These are phyloP conservation scores for Apamea anceps DNA, from an alignment of 2,888 invertebrate species.

Conservation along the genomic window DNA sequence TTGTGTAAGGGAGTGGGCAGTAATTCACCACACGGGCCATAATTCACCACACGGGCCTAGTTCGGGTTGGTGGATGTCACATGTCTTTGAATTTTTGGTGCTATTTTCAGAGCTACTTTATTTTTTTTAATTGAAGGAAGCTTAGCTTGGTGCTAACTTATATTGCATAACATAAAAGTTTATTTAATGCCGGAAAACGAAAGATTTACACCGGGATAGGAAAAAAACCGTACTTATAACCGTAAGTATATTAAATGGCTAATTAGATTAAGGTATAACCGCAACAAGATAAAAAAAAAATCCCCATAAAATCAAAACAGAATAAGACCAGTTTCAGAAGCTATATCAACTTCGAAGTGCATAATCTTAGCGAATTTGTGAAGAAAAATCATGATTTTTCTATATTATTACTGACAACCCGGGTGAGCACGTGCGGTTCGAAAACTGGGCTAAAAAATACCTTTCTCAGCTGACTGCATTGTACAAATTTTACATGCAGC, in stretches of 20 bases:
- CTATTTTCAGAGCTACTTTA: neutral
- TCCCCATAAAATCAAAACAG: neutral
- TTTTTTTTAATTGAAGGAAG: neutral
- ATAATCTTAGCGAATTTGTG: neutral
- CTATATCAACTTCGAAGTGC: neutral
- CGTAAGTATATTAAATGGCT: neutral
- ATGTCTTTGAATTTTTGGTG: neutral
- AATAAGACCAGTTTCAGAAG: neutral
- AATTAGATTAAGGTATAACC: neutral
- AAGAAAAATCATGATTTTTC: neutral
- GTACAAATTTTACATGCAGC: neutral
- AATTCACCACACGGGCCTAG: neutral
- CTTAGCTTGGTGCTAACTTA: neutral
- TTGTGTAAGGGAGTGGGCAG: neutral
- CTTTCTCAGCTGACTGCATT: neutral
- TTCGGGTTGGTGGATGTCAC: neutral
- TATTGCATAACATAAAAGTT: neutral
- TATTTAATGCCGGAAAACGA: neutral
- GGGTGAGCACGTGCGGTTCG: neutral
- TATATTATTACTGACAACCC: neutral
- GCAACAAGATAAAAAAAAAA: too few species aligned
- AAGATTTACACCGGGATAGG: neutral
- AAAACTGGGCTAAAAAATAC: neutral
- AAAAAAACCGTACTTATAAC: neutral
- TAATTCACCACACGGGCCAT: neutral